These are phyloP conservation scores for Lasius platythorax DNA, from an alignment of 2,888 invertebrate species.

Conservation along the genomic window DNA sequence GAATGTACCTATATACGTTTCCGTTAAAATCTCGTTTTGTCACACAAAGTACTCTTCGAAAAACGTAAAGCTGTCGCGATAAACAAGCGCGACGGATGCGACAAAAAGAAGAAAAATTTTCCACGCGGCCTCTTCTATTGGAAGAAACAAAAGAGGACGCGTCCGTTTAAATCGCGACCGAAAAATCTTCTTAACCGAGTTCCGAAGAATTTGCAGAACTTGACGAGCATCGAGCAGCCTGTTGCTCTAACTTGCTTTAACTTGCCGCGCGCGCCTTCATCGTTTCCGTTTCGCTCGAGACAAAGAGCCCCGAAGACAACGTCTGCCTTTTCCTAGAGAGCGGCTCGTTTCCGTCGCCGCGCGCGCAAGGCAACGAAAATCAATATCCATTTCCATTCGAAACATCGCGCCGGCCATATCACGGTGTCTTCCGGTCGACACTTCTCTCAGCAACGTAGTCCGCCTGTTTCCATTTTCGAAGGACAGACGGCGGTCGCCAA, in stretches of 20 bases:
- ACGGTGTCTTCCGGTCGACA: constrained; percentile 8
- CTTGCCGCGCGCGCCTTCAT: not conserved
- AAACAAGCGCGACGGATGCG: constrained; percentile 32
- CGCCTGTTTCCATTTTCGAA: constrained; percentile 21
- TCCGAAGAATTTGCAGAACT: constrained; percentile 42
- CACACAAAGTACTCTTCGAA: not conserved
- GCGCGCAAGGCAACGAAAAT: constrained; percentile 36
- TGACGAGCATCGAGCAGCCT: constrained; percentile 44
- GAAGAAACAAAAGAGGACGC: constrained; percentile 20
- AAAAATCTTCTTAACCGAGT: constrained; percentile 48
- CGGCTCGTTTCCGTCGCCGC: constrained; percentile 10
- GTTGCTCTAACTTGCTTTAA: constrained; percentile 41
- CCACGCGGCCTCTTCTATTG: not conserved
- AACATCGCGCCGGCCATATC: constrained; percentile 19
- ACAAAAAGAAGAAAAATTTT: not conserved
- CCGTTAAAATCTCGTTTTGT: not conserved
- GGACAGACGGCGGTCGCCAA: not conserved
- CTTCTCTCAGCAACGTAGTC: constrained; percentile 4
- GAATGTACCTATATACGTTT: not conserved
- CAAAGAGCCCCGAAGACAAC: constrained; percentile 49
- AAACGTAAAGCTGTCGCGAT: constrained; percentile 22
- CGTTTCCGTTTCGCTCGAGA: not conserved
- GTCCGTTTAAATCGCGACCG: constrained; percentile 32
- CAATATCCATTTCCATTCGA: constrained; percentile 54
- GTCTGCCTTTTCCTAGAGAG: constrained; percentile 5